phyloP scores from a whole-genome alignment of 35 echinoderm and acorn worm species.

The Apostichopus californicus region DNA sequence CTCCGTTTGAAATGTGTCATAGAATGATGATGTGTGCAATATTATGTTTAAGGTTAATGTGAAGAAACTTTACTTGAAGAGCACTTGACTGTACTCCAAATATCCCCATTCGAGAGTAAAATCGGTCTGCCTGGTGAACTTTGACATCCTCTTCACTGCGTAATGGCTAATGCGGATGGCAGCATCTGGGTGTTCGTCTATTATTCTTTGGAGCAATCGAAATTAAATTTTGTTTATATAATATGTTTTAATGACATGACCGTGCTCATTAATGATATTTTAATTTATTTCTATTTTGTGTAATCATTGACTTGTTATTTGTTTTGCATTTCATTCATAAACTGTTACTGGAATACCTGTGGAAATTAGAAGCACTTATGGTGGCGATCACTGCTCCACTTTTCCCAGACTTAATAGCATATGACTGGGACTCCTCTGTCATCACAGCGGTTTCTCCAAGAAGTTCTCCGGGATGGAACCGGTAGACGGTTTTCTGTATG shows the following conservation, averaged over 20 bases:
- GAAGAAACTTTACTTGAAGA: constrained; percentile 69
- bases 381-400: constrained; percentile 76
- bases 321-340: not conserved
- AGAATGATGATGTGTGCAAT: too few species aligned
- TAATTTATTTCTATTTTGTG: not conserved
- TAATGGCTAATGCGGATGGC: constrained; percentile 76
- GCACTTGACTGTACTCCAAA: constrained; percentile 83
- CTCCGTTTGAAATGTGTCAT: too few species aligned
- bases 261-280: too few species aligned
- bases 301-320: not conserved
- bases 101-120: constrained; percentile 93
- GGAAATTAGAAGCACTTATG: constrained; percentile 80
- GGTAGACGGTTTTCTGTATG: not conserved
- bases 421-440: constrained; percentile 82
- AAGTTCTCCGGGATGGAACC: constrained; percentile 69
- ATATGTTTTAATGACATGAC: too few species aligned
- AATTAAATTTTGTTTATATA: not conserved
- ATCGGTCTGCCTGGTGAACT: constrained; percentile 92
- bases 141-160: constrained; percentile 83
- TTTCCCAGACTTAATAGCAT: constrained; percentile 76
- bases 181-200: constrained; percentile 75
- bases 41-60: too few species aligned
- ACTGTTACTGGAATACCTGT: constrained; percentile 32
- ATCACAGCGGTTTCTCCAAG: constrained; percentile 80
- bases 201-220: constrained; percentile 44